phyloP scores from a whole-genome alignment of 2,113 vertebrate genomes.

The Parotia lawesii region DNA sequence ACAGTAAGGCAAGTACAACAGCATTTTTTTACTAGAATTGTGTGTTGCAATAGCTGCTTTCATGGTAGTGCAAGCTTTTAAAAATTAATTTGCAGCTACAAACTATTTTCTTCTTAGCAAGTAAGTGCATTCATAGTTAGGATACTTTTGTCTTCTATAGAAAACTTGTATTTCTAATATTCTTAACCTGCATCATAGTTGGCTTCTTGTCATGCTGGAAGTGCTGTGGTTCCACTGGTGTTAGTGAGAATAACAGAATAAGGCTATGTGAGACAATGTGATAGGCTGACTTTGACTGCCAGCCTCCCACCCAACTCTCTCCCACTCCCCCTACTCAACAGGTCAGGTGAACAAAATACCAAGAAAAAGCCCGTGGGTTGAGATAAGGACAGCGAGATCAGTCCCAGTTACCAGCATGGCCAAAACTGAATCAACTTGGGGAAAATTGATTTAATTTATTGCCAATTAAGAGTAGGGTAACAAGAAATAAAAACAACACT shows the following conservation, averaged over 20 bases:
- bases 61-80: background rate
- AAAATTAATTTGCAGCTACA: background rate
- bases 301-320: background rate
- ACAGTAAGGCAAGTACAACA: background rate
- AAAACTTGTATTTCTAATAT: background rate
- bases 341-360: background rate
- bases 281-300: background rate
- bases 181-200: background rate
- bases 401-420: accelerated
- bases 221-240: background rate
- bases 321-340: background rate
- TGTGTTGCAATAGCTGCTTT: background rate
- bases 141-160: background rate
- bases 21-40: background rate
- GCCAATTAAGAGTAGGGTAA: background rate
- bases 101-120: background rate
- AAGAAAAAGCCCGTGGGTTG: background rate
- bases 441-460: background rate
- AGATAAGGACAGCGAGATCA: background rate
- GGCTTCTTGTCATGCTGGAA: background rate
- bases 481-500: background rate
- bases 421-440: background rate
- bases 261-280: background rate
- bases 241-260: background rate
- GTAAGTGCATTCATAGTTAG: background rate